Evolutionary conservation across 2,797 vertebrate genomes (phyloP).

Genomic region (Calcarius lapponicus): DNA sequence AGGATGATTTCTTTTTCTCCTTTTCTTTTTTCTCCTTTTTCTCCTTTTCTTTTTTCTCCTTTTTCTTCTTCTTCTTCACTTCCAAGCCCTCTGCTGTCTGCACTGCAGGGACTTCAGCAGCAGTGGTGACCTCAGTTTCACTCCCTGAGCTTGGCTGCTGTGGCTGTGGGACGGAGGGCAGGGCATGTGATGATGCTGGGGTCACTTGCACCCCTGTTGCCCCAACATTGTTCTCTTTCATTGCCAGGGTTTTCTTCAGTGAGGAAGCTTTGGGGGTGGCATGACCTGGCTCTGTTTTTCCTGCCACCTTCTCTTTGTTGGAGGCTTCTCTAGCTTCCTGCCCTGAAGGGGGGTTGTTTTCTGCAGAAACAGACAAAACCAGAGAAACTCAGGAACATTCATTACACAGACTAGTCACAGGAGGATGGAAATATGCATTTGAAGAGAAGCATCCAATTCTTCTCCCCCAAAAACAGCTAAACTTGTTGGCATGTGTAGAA

Average conservation of each 20-base stretch:
- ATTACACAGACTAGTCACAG: not conserved
- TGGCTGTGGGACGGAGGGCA: not conserved
- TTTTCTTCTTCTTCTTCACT: conserved; percentile 55
- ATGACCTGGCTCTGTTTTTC: not conserved
- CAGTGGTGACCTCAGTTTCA: not conserved
- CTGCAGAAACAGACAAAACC: conserved; percentile 25
- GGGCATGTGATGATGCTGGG: not conserved
- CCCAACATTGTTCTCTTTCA: conserved; percentile 30
- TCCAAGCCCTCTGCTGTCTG: conserved; percentile 6
- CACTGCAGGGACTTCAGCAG: not conserved
- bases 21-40: conserved; percentile 61
- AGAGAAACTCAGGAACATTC: not conserved
- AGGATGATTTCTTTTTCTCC: conserved; percentile 39
- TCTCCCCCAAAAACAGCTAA: not conserved
- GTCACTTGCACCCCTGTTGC: not conserved
- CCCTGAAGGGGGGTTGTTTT: not conserved
- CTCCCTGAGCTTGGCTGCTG: not conserved
- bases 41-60: conserved; percentile 54
- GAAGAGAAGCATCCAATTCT: not conserved
- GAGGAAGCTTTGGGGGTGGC: not conserved
- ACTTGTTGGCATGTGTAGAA: not conserved
- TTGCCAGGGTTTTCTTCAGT: conserved; percentile 10
- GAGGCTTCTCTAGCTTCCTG: not conserved
- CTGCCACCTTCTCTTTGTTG: not conserved
- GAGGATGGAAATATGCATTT: not conserved